phyloP scores from a whole-genome alignment of 2,888 invertebrate species.

The Oxystoma pomonae region DNA sequence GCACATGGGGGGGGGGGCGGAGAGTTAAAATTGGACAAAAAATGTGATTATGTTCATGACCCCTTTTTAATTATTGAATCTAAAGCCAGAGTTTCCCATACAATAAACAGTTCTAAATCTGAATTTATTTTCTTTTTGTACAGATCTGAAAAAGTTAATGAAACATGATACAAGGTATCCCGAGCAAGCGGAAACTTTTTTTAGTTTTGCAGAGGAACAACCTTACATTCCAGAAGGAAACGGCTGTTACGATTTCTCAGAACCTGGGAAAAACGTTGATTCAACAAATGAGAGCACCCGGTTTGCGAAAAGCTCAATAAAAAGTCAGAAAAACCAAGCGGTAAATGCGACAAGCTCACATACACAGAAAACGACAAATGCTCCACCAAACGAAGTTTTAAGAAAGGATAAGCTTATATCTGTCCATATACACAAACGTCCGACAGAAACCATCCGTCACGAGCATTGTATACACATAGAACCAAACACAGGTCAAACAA shows the following conservation, averaged over 20 bases:
- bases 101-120: conserved; percentile 6
- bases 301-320: conserved; percentile 4
- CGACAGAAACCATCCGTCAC: conserved; percentile 11
- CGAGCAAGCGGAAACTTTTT: conserved; percentile 28
- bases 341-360: background rate
- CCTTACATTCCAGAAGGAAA: conserved; percentile 24
- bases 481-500: background rate
- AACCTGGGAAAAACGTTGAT: background rate
- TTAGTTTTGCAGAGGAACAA: conserved; percentile 23
- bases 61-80: too few relatives aligned
- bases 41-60: too few relatives aligned
- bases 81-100: too few relatives aligned
- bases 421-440: conserved; percentile 32
- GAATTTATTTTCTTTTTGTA: conserved; percentile 29
- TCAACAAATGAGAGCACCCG: conserved; percentile 3
- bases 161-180: conserved; percentile 53
- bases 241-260: conserved; percentile 11
- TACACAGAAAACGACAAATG: background rate
- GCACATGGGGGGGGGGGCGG: too few relatives aligned
- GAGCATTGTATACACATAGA: conserved; percentile 26
- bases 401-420: conserved; percentile 34
- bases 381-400: conserved; percentile 37
- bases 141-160: conserved; percentile 65
- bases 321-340: conserved; percentile 8
- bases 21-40: too few relatives aligned